A percentile compares a stretch with the other conserved stretches of the same genome.
phyloP scores from a whole-genome alignment of 2,113 vertebrate genomes.

The Oenanthe melanoleuca region DNA sequence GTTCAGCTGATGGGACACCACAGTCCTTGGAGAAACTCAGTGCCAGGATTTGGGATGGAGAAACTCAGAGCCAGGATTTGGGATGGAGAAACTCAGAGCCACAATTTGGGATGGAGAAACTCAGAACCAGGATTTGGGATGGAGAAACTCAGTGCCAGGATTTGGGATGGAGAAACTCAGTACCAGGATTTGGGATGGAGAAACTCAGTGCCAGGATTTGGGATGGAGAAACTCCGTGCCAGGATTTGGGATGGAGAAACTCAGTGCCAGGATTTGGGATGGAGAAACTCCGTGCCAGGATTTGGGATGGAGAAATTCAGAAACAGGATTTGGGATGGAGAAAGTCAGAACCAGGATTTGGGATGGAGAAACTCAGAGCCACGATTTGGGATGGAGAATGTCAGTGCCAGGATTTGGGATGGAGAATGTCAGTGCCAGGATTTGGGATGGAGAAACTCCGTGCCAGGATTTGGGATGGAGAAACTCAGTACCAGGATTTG shows the following conservation, averaged over 20 bases:
- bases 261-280: too few species aligned
- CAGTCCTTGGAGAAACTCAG: not conserved
- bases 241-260: not conserved
- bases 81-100: not conserved
- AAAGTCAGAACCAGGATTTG: not conserved
- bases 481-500: too few species aligned
- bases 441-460: not conserved
- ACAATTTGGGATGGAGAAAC: not conserved
- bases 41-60: not conserved
- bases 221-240: not conserved
- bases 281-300: not conserved
- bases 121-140: not conserved
- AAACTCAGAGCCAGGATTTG: not conserved
- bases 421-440: not conserved
- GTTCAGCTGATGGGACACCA: not conserved
- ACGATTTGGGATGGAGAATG: not conserved
- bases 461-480: not conserved
- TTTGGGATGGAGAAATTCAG: not conserved
- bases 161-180: not conserved
- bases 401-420: too few species aligned
- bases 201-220: not conserved
- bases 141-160: not conserved
- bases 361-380: too few species aligned
- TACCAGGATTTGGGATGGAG: not conserved
- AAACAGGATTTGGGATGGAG: not conserved